Percentiles rank a stretch among this genome's conserved stretches.
These are phyloP conservation scores for Drosophila cardini DNA, from an alignment of 1,140 invertebrate species.

Conservation along the genomic window DNA sequence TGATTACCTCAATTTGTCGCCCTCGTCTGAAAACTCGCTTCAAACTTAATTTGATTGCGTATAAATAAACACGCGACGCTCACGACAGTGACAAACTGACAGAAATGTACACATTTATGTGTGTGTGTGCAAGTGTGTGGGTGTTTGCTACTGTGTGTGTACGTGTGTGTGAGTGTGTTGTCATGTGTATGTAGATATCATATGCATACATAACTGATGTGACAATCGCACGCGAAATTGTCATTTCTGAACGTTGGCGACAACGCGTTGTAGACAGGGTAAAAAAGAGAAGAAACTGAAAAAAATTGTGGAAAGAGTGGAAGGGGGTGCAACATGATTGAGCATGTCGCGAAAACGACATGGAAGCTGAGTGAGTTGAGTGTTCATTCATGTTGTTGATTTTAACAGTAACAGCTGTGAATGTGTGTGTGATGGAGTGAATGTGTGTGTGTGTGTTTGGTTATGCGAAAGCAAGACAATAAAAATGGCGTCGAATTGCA, in stretches of 20 bases:
- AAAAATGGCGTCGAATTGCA: conserved; percentile 78
- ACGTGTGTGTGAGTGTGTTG: background rate
- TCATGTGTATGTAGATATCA: conserved; percentile 42
- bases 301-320: no score
- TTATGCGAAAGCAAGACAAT: conserved; percentile 48
- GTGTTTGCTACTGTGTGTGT: conserved; percentile 1
- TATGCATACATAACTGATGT: conserved; percentile 77
- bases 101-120: conserved; percentile 48
- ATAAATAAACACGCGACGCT: conserved; percentile 73
- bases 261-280: conserved; percentile 1
- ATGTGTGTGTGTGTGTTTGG: conserved; percentile 18
- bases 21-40: conserved; percentile 65
- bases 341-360: conserved; percentile 53
- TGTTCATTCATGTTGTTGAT: conserved; percentile 73
- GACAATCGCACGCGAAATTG: conserved; percentile 81
- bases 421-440: conserved; percentile 11
- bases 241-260: conserved; percentile 56
- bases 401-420: conserved; percentile 35
- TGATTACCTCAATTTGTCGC: conserved; percentile 75
- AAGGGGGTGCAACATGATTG: conserved; percentile 41
- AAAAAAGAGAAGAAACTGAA: no score
- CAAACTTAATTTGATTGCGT: conserved; percentile 80
- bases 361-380: conserved; percentile 78
- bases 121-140: background rate
- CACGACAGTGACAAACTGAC: conserved; percentile 76